Evolutionary conservation across 2,113 vertebrate species (phyloP).

Genomic region (Nesoenas mayeri): DNA sequence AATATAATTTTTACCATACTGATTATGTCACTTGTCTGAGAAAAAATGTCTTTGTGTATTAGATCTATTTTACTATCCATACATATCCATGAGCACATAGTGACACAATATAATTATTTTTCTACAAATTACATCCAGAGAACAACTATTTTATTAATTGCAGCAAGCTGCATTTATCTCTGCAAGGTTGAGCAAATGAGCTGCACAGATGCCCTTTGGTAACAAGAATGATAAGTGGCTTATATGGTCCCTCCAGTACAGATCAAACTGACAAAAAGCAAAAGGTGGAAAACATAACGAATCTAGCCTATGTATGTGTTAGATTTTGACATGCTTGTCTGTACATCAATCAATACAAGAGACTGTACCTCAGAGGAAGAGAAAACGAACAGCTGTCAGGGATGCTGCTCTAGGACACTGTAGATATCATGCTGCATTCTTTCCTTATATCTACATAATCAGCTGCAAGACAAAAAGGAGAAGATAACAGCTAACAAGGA

Average conservation of each 20-base stretch:
- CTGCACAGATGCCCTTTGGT: not conserved
- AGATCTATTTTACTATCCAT: not conserved
- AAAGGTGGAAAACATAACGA: not conserved
- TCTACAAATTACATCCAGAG: not conserved
- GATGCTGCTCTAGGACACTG: not conserved
- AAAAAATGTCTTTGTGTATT: not conserved
- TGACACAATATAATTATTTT: not conserved
- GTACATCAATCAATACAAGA: not conserved
- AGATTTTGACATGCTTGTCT: not conserved
- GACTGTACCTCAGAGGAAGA: not conserved
- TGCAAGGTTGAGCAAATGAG: not conserved
- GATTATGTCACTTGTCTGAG: not conserved
- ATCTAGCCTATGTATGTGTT: not conserved
- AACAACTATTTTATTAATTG: not conserved
- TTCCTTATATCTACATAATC: not conserved
- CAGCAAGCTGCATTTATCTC: not conserved
- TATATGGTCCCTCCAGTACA: not conserved
- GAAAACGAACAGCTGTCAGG: not conserved
- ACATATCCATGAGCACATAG: not conserved
- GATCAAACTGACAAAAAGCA: conserved; percentile 8
- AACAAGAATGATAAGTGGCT: not conserved
- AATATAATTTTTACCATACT: not conserved
- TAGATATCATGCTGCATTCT: not conserved
- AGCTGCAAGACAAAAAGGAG: not conserved
- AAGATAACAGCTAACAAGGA: not conserved